Evolutionary conservation across 2,797 vertebrate genomes (phyloP).

Genomic region (Amblyraja radiata): DNA sequence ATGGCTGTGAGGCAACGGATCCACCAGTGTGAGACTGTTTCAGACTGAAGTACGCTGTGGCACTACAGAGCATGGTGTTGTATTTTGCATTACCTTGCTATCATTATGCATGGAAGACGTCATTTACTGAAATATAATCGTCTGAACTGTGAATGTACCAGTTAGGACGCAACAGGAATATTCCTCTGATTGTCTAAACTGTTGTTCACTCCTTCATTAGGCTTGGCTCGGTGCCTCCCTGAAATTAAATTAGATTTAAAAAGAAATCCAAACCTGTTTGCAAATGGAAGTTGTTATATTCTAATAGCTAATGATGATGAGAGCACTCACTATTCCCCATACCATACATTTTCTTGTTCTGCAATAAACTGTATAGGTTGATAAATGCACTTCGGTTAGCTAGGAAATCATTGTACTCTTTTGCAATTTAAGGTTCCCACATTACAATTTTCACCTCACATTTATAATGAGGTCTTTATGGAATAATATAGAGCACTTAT

Average conservation of each 20-base stretch:
- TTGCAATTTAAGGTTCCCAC: neutral
- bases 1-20: no score
- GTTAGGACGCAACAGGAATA: neutral
- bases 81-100: neutral
- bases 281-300: neutral
- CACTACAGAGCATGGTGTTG: no score
- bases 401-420: neutral
- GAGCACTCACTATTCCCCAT: neutral
- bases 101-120: no score
- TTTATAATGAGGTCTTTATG: neutral
- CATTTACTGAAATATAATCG: neutral
- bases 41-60: no score
- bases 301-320: constrained; percentile 20
- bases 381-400: neutral
- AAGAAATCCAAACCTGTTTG: neutral
- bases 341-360: neutral
- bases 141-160: neutral
- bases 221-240: neutral
- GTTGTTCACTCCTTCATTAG: neutral
- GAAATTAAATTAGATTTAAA: neutral
- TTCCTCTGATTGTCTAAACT: neutral
- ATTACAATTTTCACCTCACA: neutral
- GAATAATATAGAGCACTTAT: neutral
- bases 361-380: neutral
- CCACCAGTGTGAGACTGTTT: no score